Percentiles rank a stretch among this genome's conserved stretches.
Conservation (phyloP, 2,888 invertebrate species). For the Temnothorax unifasciatus region DNA sequence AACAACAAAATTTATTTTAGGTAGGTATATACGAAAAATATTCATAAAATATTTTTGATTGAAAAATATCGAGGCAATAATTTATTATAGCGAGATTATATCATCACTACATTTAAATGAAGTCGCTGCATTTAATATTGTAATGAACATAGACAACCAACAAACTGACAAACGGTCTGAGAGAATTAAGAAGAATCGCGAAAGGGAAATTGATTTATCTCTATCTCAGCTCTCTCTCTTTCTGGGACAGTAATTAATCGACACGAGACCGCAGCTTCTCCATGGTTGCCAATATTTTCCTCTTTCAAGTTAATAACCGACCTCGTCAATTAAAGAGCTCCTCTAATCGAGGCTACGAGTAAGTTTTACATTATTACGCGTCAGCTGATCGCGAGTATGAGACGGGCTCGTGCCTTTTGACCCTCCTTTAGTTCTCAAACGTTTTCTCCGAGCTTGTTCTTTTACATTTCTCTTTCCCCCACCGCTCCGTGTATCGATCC, state of each 20-base stretch:
- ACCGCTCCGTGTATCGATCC: constrained; percentile 54
- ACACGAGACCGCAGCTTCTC: constrained; percentile 30
- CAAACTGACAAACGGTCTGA: constrained; percentile 22
- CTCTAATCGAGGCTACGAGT: constrained; percentile 69
- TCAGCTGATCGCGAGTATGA: constrained; percentile 55
- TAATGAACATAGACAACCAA: constrained; percentile 34
- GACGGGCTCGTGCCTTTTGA: constrained; percentile 62
- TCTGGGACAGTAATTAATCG: constrained; percentile 61
- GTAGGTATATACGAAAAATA: neutral
- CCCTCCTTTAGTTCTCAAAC: constrained; percentile 54
- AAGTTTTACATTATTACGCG: constrained; percentile 51
- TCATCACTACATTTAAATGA: neutral
- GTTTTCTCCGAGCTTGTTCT: constrained; percentile 60
- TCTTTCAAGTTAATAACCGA: constrained; percentile 62
- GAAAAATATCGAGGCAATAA: constrained; percentile 9
- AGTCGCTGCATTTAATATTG: constrained; percentile 16
- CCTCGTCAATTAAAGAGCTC: constrained; percentile 65
- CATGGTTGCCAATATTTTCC: constrained; percentile 52
- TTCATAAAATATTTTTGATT: neutral
- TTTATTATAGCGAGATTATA: neutral
- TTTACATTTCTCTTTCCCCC: constrained; percentile 58
- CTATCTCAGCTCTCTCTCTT: constrained; percentile 3
- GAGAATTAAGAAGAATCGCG: constrained; percentile 41
- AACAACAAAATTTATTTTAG: neutral
- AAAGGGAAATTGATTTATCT: constrained; percentile 63